A percentile compares a stretch with the other conserved stretches of the same genome.
phyloP scores from a whole-genome alignment of 1,140 invertebrate species.

The Polypedilum vanderplanki region DNA sequence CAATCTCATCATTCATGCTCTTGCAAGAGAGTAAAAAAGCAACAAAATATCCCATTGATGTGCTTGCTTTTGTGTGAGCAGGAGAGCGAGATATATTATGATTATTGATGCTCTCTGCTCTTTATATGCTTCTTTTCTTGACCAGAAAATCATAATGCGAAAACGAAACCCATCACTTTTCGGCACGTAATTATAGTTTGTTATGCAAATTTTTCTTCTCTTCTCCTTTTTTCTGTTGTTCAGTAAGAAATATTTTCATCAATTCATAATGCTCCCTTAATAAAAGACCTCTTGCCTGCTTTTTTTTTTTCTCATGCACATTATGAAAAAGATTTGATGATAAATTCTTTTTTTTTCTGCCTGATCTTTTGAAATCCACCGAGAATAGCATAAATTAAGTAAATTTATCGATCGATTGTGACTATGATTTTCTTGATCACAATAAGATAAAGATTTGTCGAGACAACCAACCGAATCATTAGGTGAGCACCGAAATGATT shows the following conservation, averaged over 20 bases:
- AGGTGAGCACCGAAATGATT: not conserved
- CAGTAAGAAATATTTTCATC: not conserved
- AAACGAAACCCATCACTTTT: slow-evolving; percentile 5
- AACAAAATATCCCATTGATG: not conserved
- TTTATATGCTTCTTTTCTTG: not conserved
- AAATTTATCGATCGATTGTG: slow-evolving; percentile 18
- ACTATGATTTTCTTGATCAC: not conserved
- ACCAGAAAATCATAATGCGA: not conserved
- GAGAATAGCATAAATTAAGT: not conserved
- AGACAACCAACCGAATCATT: not conserved
- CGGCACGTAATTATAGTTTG: slow-evolving; percentile 17
- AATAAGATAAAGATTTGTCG: slow-evolving; percentile 1
- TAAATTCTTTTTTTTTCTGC: not conserved
- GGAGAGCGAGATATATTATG: too few species aligned
- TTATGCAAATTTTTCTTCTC: slow-evolving; percentile 1
- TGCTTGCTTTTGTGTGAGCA: too few species aligned
- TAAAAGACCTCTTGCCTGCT: not conserved
- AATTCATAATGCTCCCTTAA: not conserved
- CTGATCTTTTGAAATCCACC: not conserved
- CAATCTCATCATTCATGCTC: slow-evolving; percentile 2
- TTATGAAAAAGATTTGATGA: not conserved
- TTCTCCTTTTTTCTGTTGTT: not conserved
- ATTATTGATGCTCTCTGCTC: not conserved
- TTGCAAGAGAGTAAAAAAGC: not conserved
- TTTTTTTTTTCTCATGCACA: not conserved